phyloP scores from a whole-genome alignment of 2,113 vertebrate species.

The Macroglossus sobrinus region DNA sequence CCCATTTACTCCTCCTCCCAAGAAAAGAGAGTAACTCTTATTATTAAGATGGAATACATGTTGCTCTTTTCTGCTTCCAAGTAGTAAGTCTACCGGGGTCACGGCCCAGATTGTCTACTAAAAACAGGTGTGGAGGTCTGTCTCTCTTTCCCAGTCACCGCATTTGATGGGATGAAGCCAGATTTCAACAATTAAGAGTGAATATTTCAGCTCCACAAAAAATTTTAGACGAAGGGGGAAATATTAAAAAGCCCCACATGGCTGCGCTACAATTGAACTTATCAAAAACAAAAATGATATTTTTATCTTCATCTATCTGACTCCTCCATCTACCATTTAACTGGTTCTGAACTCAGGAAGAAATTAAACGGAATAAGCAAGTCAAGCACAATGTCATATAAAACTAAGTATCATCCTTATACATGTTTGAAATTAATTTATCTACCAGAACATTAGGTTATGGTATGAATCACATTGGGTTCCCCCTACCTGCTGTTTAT shows the following conservation, averaged over 20 bases:
- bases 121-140: neutral
- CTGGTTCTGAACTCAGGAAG: neutral
- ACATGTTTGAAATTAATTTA: neutral
- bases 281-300: constrained; percentile 6
- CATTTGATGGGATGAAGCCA: neutral
- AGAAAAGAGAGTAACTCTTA: neutral
- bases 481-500: constrained; percentile 93
- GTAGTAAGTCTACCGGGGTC: neutral
- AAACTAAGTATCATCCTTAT: neutral
- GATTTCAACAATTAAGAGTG: neutral
- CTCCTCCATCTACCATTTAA: neutral
- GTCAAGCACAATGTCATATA: neutral
- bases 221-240: neutral
- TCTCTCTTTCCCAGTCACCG: neutral
- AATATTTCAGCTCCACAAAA: neutral
- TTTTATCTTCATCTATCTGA: constrained; percentile 23
- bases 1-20: neutral
- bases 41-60: neutral
- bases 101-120: neutral
- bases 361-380: neutral
- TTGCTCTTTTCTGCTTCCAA: neutral
- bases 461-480: neutral
- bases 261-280: neutral
- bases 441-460: neutral
- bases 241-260: neutral